Conservation (phyloP, 2,888 invertebrate genomes). For the Galeruca laticollis region DNA sequence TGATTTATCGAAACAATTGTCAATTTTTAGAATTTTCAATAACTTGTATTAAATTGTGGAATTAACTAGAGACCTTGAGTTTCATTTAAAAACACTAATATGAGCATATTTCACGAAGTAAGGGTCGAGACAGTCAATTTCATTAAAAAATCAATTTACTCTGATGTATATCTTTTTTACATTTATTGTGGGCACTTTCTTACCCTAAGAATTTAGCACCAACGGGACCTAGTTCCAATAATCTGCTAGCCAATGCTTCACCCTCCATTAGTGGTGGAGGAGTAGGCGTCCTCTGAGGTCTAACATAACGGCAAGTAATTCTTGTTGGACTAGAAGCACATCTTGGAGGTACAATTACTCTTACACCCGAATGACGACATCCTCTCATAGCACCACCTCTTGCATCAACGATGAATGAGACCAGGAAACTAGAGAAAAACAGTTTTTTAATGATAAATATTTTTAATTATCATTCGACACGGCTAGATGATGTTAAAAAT, state of each 20-base stretch:
- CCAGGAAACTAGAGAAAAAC: slow-evolving; percentile 83
- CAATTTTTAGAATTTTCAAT: too few relatives aligned
- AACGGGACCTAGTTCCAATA: slow-evolving; percentile 95
- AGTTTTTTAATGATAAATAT: slow-evolving; percentile 4
- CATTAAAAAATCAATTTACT: too few relatives aligned
- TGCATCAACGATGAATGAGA: slow-evolving; percentile 99
- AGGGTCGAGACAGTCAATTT: too few relatives aligned
- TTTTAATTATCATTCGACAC: not conserved
- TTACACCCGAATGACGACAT: slow-evolving; percentile 96
- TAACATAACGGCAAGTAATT: slow-evolving; percentile 93
- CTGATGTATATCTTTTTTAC: too few relatives aligned
- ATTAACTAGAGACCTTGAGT: too few relatives aligned
- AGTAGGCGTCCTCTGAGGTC: slow-evolving; percentile 78
- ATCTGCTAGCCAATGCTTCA: slow-evolving; percentile 94
- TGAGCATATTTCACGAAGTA: too few relatives aligned
- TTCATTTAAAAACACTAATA: too few relatives aligned
- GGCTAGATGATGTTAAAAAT: slow-evolving; percentile 2
- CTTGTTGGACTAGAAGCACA: slow-evolving; percentile 96
- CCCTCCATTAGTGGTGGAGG: slow-evolving; percentile 98
- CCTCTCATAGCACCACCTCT: slow-evolving; percentile 99
- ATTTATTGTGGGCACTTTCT: slow-evolving; percentile 38
- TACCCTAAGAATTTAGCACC: slow-evolving; percentile 97
- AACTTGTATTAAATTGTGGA: too few relatives aligned
- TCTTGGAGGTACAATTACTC: slow-evolving; percentile 96
- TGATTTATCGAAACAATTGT: too few relatives aligned